A percentile compares a stretch with the other conserved stretches of the same genome.
Evolutionary conservation across 2,888 invertebrate species (phyloP).

Genomic region (Clanis bilineata): DNA sequence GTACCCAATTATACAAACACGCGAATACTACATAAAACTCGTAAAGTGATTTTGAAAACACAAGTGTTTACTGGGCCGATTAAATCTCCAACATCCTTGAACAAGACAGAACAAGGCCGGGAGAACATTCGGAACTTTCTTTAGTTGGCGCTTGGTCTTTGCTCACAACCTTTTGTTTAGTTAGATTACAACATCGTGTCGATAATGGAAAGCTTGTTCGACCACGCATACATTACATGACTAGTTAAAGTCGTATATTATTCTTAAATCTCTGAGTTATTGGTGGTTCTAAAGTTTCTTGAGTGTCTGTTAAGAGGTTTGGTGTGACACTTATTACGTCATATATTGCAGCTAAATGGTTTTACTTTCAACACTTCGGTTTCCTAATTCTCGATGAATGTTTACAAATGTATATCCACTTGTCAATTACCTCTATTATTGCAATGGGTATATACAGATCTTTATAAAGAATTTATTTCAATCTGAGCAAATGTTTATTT

Average conservation of each 20-base stretch:
- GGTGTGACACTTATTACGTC: background rate
- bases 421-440: too few species aligned
- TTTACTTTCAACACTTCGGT: background rate
- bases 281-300: background rate
- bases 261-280: background rate
- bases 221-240: background rate
- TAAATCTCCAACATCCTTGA: background rate
- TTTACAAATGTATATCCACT: too few species aligned
- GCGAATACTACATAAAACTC: background rate
- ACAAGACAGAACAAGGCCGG: background rate
- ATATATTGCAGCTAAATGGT: background rate
- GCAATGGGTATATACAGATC: too few species aligned
- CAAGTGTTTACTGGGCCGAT: background rate
- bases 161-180: slow-evolving; percentile 2
- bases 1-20: too few species aligned
- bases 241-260: background rate
- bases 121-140: background rate
- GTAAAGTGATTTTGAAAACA: background rate
- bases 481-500: too few species aligned
- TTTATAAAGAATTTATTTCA: too few species aligned
- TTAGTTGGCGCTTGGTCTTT: background rate
- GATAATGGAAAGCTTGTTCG: background rate
- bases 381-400: too few species aligned
- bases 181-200: slow-evolving; percentile 1
- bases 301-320: background rate